Base-by-base conservation (phyloP, 2,797 vertebrate genomes). In the Eupleurogrammus muticus region DNA sequence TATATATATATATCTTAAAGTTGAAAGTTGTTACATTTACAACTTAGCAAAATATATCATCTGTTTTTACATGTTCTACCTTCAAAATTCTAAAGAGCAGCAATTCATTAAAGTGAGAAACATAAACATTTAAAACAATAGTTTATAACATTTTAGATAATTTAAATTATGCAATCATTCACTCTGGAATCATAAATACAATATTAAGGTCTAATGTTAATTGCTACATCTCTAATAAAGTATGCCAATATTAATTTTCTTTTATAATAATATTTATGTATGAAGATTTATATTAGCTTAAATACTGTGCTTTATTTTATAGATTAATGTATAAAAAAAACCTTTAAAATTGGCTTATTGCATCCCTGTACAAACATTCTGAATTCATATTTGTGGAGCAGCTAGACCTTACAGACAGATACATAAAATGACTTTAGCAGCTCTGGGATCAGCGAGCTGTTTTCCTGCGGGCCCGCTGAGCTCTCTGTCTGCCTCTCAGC, bases 361-460 rank as follows among this genome's bases (percentile, higher is more conserved):
- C 13, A 38, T 28, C 36, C 20, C 8, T 32, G 10, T 58, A 16
- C 21, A 19, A 14, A 38, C 16, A 21, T 9, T 3, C 17, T 35
- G 6, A 54, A n/a, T 24, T 35, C 3, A 24, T 50, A 55, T 10
- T 0, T 55, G 6, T 55, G 14, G 35, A 66, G 51, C 38, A 38
- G 34, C 1, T 0, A 23, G 17, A 5, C 36, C 1, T 6, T 40
- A 63, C 49, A 47, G 51, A 62, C 50, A 66, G 10, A 48, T 24
- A 48, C 19, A 2, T 60, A 44, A 70, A 60, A 20, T 4, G 3
- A 42, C 13, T 63, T 48, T 19, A 21, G 24, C 57, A 70, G 54
- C 66, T 79, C 66, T 77, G 75, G 86, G 77, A 62, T 84, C 79
- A 73, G 54, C 28, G 11, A 65, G 46, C 65, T 60, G 67, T 70